Conservation (phyloP, 1,140 invertebrate genomes). For the Megathymus violae region DNA sequence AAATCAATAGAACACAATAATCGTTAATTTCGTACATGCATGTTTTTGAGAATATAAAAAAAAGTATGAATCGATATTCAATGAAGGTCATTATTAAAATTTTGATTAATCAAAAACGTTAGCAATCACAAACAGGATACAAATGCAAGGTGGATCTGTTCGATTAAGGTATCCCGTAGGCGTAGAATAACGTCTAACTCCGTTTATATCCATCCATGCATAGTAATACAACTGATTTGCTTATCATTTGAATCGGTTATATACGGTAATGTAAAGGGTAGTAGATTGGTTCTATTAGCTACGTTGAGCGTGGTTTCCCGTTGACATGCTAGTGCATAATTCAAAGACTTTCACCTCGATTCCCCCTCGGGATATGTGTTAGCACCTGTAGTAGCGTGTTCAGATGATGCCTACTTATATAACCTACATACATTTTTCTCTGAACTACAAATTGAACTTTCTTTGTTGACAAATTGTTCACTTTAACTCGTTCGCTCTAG, state of each 20-base stretch:
- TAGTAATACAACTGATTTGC: slow-evolving; percentile 39
- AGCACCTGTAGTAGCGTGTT: slow-evolving; percentile 49
- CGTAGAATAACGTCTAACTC: slow-evolving; percentile 4
- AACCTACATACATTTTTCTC: slow-evolving; percentile 26
- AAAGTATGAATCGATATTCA: no score
- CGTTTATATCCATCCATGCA: slow-evolving; percentile 24
- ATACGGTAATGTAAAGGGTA: slow-evolving; percentile 50
- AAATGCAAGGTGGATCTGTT: slow-evolving; percentile 9
- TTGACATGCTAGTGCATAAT: slow-evolving; percentile 63
- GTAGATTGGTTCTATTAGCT: slow-evolving; percentile 65
- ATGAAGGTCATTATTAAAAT: not conserved
- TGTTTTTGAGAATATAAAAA: no score
- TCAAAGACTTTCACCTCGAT: slow-evolving; percentile 57
- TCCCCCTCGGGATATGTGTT: slow-evolving; percentile 52
- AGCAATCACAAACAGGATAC: not conserved
- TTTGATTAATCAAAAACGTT: not conserved
- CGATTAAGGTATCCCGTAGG: slow-evolving; percentile 15
- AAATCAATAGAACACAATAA: no score
- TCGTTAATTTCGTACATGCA: no score
- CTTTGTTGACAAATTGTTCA: slow-evolving; percentile 25
- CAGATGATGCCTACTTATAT: slow-evolving; percentile 20
- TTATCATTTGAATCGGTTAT: slow-evolving; percentile 51
- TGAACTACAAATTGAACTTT: slow-evolving; percentile 22
- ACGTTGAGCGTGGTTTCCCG: slow-evolving; percentile 55
- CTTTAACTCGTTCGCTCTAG: slow-evolving; percentile 12